Evolutionary conservation across 2,113 vertebrate species (phyloP), one percentile per base, ranked within the genome.

Genomic region (Siniperca knerii): DNA sequence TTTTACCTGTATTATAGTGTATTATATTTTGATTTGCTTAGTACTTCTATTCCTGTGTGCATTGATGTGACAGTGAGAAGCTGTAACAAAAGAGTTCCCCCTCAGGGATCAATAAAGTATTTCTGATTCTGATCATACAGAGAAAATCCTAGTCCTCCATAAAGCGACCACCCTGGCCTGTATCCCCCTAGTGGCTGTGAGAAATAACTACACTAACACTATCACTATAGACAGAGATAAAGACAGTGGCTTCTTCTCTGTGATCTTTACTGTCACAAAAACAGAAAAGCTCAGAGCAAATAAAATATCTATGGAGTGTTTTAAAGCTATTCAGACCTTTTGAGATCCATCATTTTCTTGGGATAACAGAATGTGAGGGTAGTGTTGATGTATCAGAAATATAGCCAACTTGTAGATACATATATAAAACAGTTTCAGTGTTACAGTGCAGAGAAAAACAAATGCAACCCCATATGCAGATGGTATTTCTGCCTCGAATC

Each of bases 101-200:
- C 29, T 29, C 29, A 1, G 29, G 29, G 29, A 29, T 29, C 29
- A 29, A 29, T 29, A 29, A 29, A 29, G 29, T 29, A 29, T 29
- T 29, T 29, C 29, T 29, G 29, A 29, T 29, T 29, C 40, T 76
- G 61, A 64, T 79, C 12, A 12, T 18, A 64, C 12, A 12, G 57
- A 73, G 60, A 64, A 73, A 33, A 50, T 58, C n/a, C 48, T 42
- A 4, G 35, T 66, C 46, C 58, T 75, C 62, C 54, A 40, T 35
- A 67, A 42, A 82, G 21, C 7, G 5, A 79, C 60, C 64, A 80
- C 58, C 23, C 18, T 80, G 42, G 50, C 35, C 77, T 79, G 67
- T 68, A 61, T 90, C 95, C 94, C 69, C 94, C 95, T 92, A 87
- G 94, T 95, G 95, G 93, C 44, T n/a, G 35, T 54, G 18, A 48